These are phyloP conservation scores for Caerostris darwini DNA, from an alignment of 1,140 invertebrate genomes.

Conservation along the genomic window DNA sequence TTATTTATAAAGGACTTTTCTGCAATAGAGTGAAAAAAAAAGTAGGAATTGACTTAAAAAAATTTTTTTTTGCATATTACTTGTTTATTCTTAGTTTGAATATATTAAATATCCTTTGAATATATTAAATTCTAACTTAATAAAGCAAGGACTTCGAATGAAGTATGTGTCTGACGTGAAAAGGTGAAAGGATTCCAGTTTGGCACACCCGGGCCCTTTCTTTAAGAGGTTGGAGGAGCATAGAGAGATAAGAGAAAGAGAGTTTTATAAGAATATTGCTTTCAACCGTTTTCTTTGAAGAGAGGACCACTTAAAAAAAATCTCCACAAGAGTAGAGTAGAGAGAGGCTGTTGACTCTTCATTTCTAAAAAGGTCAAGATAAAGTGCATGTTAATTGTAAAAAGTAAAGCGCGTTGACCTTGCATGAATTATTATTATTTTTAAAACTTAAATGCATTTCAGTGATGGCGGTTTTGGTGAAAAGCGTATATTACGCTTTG, in stretches of 20 bases:
- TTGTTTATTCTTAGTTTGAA: too few species aligned
- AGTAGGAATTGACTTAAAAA: too few species aligned
- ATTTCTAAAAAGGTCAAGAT: background rate
- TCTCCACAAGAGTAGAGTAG: background rate
- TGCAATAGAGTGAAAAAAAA: too few species aligned
- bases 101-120: too few species aligned
- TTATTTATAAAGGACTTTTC: too few species aligned
- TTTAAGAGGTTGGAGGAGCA: background rate
- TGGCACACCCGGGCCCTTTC: background rate
- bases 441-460: too few species aligned
- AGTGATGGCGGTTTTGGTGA: too few species aligned
- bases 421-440: background rate
- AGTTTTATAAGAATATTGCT: background rate
- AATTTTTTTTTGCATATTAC: too few species aligned
- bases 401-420: slow-evolving; percentile 4
- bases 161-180: too few species aligned
- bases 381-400: background rate
- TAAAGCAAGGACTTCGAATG: too few species aligned
- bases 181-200: background rate
- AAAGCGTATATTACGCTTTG: too few species aligned
- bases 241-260: background rate
- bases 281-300: background rate
- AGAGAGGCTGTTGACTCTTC: background rate
- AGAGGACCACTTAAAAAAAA: slow-evolving; percentile 10
- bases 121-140: too few species aligned